Conservation (phyloP, 1,140 invertebrate genomes). For the Caerostris darwini region DNA sequence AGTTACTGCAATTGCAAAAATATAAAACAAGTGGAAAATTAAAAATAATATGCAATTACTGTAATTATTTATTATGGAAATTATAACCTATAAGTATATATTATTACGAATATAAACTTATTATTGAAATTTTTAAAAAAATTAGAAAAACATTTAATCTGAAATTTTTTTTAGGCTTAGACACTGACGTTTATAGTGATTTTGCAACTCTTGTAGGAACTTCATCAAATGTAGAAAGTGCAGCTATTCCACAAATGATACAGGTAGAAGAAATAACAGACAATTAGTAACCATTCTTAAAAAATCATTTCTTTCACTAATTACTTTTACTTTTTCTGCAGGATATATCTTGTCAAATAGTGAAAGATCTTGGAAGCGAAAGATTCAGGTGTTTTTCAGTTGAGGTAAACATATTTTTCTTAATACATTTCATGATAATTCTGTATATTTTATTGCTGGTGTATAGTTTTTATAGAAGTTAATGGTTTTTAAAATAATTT, state of each 20-base stretch:
- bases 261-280: constrained; percentile 79
- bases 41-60: too few relatives aligned
- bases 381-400: constrained; percentile 82
- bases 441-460: too few relatives aligned
- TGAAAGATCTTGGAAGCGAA: constrained; percentile 82
- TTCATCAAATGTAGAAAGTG: constrained; percentile 86
- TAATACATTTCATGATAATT: constrained; percentile 80
- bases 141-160: background rate
- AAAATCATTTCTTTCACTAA: background rate
- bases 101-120: background rate
- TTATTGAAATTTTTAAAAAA: background rate
- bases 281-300: background rate
- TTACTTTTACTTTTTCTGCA: constrained; percentile 81
- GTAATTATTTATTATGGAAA: too few relatives aligned
- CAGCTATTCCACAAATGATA: constrained; percentile 85
- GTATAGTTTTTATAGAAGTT: too few relatives aligned
- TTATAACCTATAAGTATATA: background rate
- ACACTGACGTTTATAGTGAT: constrained; percentile 85
- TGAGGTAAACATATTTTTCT: constrained; percentile 47
- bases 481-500: too few relatives aligned
- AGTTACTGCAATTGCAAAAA: background rate
- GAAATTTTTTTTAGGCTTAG: constrained; percentile 83
- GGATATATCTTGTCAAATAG: constrained; percentile 84
- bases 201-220: constrained; percentile 86
- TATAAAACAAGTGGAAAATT: too few relatives aligned